Base-by-base conservation (phyloP, 2,113 vertebrate genomes). In the Takifugu flavidus region DNA sequence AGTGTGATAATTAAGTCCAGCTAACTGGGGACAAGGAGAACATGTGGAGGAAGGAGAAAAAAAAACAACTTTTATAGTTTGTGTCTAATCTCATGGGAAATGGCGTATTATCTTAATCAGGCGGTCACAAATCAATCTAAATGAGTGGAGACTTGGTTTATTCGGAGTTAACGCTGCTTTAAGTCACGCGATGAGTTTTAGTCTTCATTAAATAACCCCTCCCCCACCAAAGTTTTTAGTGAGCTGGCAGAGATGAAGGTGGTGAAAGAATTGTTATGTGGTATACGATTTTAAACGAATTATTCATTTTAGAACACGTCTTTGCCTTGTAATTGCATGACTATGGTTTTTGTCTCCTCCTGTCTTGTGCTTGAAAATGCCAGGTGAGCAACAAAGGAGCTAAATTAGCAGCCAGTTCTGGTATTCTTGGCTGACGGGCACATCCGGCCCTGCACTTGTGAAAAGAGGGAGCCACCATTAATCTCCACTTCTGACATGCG, bases 401-500 rank as follows among this genome's bases (percentile, higher is more conserved):
- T 72, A 62, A 79, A 79, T 77, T 59, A 72, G 55, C 61, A 53
- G 46, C 62, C 11, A 39, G 8, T 26, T 61, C 25, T 56, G 20
- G 67, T 28, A 26, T 47, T 42, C 43, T 50, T 5, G 0, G 3
- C 56, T 62, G 54, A 76, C 47, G 53, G 67, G 54, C 49, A 25
- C 25, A 44, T 58, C 53, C 51, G 31, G 49, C 56, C 25, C 25
- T 56, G n/a, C 53, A 62, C 58, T 47, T 49, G 44, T 31, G 34
- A 31, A 50, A 46, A 62, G 59, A 50, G 44, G 39, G 66, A 60
- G 45, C 59, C 67, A 53, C 65, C 65, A 84, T 86, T 75, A 79
- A 87, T 87, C 70, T 86, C 63, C 25, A 26, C 59, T 56, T 71
- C 28, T 77, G 77, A 76, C 75, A 65, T 73, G 60, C n/a, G 11